Evolutionary conservation across 1,140 invertebrate genomes (phyloP).

Genomic region (Brachionus calyciflorus): DNA sequence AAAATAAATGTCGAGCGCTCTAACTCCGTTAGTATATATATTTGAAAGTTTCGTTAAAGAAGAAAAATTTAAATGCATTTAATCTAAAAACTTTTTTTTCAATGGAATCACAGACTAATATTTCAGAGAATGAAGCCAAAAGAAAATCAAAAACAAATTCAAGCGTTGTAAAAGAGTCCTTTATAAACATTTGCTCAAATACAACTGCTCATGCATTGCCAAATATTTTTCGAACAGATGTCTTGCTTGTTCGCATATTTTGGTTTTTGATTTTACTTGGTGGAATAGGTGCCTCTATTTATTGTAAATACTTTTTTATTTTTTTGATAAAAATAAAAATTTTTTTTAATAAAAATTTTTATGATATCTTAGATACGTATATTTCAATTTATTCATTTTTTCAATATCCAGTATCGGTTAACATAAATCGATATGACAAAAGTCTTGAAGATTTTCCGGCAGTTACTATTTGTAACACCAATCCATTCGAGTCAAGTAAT

Average conservation of each 20-base stretch:
- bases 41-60: too few species aligned
- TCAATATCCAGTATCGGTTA: not conserved
- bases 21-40: too few species aligned
- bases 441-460: conserved; percentile 54
- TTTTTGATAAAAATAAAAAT: not conserved
- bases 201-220: conserved; percentile 41
- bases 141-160: not conserved
- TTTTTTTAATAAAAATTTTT: not conserved
- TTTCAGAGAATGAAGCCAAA: not conserved
- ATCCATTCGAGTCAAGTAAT: conserved; percentile 51
- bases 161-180: not conserved
- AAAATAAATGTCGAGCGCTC: too few species aligned
- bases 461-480: conserved; percentile 60
- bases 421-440: not conserved
- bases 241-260: not conserved
- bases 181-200: not conserved
- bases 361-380: not conserved
- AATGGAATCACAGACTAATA: too few species aligned
- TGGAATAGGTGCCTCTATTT: not conserved
- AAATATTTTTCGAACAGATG: conserved; percentile 20
- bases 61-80: too few species aligned
- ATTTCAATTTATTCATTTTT: not conserved
- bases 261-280: conserved; percentile 12
- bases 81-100: too few species aligned
- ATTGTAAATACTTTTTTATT: conserved; percentile 4